A percentile compares a stretch with the other conserved stretches of the same genome.
Evolutionary conservation across 2,113 vertebrate genomes (phyloP).

Genomic region (Trichomycterus rosablanca): DNA sequence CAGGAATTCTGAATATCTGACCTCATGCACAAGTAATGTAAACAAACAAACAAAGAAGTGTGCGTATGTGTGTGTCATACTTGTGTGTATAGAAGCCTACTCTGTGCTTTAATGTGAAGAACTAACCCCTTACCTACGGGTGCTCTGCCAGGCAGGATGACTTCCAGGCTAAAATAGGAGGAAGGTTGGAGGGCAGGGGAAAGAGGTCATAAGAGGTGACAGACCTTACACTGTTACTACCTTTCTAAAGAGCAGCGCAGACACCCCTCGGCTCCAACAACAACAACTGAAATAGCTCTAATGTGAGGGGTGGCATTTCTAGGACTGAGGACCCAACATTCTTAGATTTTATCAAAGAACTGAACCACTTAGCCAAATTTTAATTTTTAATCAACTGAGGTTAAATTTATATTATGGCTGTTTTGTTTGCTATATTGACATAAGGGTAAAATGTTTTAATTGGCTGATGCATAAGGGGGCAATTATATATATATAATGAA

Average conservation of each 20-base stretch:
- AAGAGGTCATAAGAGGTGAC: slow-evolving; percentile 30
- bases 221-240: slow-evolving; percentile 5
- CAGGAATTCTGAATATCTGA: not conserved
- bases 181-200: slow-evolving; percentile 10
- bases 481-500: too few relatives aligned
- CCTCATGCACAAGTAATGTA: not conserved
- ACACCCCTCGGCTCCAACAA: slow-evolving; percentile 46
- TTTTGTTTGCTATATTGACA: too few relatives aligned
- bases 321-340: not conserved
- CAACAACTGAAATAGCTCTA: slow-evolving; percentile 43
- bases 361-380: too few relatives aligned
- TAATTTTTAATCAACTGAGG: too few relatives aligned
- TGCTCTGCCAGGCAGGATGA: slow-evolving; percentile 20
- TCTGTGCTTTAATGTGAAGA: slow-evolving; percentile 22
- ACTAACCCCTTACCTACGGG: slow-evolving; percentile 1
- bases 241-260: slow-evolving; percentile 24
- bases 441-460: too few relatives aligned
- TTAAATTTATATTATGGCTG: too few relatives aligned
- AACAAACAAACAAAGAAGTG: not conserved
- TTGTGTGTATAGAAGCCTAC: slow-evolving; percentile 7
- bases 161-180: slow-evolving; percentile 35
- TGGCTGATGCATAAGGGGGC: too few relatives aligned
- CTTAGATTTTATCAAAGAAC: too few relatives aligned
- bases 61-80: not conserved
- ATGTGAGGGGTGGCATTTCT: not conserved